These are phyloP conservation scores for Iguana delicatissima DNA, from an alignment of 2,797 vertebrate species.

Conservation along the genomic window DNA sequence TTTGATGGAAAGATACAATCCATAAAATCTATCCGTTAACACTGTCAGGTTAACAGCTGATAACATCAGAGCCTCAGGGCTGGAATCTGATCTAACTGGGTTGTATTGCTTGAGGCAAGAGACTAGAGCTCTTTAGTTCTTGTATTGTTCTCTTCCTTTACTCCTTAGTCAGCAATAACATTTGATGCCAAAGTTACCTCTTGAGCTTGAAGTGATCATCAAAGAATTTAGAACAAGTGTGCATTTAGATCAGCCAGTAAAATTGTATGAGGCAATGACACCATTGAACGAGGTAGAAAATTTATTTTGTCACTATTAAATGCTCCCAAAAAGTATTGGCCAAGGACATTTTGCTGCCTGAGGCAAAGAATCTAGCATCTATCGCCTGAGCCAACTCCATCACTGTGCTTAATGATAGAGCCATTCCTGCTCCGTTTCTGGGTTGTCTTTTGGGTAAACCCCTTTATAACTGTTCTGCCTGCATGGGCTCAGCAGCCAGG, in stretches of 20 bases:
- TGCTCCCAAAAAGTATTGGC: background rate
- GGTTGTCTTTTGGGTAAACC: background rate
- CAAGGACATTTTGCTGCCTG: background rate
- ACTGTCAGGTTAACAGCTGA: background rate
- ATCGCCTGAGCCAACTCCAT: too few relatives aligned
- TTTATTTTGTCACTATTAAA: background rate
- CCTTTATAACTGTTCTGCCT: background rate
- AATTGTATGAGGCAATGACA: background rate
- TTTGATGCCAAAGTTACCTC: background rate
- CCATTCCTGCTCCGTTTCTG: background rate
- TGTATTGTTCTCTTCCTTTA: background rate
- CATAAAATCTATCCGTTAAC: constrained; percentile 1
- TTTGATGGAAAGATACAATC: constrained; percentile 32
- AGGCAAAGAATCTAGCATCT: background rate
- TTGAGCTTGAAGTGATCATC: fast-evolving
- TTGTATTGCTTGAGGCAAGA: background rate
- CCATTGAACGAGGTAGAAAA: background rate
- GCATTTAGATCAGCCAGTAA: background rate
- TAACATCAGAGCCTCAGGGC: background rate
- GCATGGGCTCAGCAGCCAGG: background rate
- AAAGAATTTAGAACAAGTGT: background rate
- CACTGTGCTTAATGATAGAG: too few relatives aligned
- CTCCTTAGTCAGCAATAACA: background rate
- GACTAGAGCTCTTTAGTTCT: background rate
- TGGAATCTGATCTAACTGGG: constrained; percentile 11